phyloP scores from a whole-genome alignment of 35 echinoderm and acorn worm genomes.

The Heliocidaris erythrogramma region DNA sequence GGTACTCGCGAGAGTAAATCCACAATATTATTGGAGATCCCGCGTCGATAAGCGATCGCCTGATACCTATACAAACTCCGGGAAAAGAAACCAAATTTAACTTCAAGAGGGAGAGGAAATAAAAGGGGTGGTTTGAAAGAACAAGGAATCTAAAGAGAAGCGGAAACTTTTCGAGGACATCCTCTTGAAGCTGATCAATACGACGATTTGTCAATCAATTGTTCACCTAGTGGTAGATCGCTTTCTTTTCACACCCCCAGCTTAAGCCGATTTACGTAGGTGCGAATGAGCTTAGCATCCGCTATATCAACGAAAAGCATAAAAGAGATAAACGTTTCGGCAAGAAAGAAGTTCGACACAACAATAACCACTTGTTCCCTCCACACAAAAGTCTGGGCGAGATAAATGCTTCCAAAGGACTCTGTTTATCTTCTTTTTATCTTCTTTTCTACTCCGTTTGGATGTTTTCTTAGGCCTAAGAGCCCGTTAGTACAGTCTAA shows the following conservation, averaged over 20 bases:
- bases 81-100: not conserved
- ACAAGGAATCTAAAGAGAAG: not conserved
- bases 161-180: constrained; percentile 33
- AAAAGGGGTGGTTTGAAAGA: not conserved
- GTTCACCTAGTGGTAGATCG: constrained; percentile 12
- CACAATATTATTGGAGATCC: constrained; percentile 37
- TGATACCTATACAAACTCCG: not conserved
- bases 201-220: constrained; percentile 3
- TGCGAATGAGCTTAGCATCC: constrained; percentile 2
- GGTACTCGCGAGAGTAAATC: not conserved
- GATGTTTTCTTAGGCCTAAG: not conserved
- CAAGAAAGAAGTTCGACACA: not conserved
- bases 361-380: not conserved
- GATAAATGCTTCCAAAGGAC: constrained; percentile 19
- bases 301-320: not conserved
- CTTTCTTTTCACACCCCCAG: not conserved
- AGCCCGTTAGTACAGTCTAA: not conserved
- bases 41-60: not conserved
- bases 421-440: constrained; percentile 13
- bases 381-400: not conserved
- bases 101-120: not conserved
- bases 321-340: not conserved
- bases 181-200: not conserved
- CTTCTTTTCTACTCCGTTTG: not conserved
- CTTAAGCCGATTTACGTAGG: constrained; percentile 27